Base-by-base conservation (phyloP, 92 coral and sea anemone species). In the Zoanthus sociatus region DNA sequence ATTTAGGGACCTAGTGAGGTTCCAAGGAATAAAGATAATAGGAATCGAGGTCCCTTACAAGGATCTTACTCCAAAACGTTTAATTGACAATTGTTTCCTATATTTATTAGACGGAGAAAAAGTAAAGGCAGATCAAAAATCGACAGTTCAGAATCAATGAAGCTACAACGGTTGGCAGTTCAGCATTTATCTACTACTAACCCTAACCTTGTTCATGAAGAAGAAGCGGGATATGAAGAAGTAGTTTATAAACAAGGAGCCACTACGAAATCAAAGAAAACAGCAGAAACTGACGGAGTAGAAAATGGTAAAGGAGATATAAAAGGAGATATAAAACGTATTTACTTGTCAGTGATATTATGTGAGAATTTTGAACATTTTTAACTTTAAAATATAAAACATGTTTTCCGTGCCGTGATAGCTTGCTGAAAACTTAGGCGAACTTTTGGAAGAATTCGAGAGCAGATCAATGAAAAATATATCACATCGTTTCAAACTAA, bases 71-170 rank as follows among this genome's bases (percentile, higher is more conserved):
- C n/a, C n/a, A n/a, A 26, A 26, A 26, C 26, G 0, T 26, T 26
- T 26, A 26, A 0, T 0, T 16, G 64, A 3, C 14, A 6, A 15
- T 58, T 58, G 11, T 11, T 54, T 63, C 55, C 55, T 50, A 11
- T 11, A 30, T 6, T 6, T 1, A 42, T 73, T 45, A 73, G 77
- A 20, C 17, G 77, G 30, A 73, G 21, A 44, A 73, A 13, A 15
- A 73, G 5, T 13, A 42, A 33, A 42, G 26, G 15, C 12, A 46
- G 20, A 26, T 17, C 21, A 16, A 73, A 73, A 20, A 45, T 21
- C 5, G 54, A 73, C 51, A 73, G 54, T 37, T 73, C 77, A 12
- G 77, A 73, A 20, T 73, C 77, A 37, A 73, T 73, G 77, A 73
- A 73, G 26, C 54, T 73, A 7, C 21, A 73, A 73, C 55, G 55